phyloP scores from a whole-genome alignment of 2,888 invertebrate species.

The Tenthredo amoena region DNA sequence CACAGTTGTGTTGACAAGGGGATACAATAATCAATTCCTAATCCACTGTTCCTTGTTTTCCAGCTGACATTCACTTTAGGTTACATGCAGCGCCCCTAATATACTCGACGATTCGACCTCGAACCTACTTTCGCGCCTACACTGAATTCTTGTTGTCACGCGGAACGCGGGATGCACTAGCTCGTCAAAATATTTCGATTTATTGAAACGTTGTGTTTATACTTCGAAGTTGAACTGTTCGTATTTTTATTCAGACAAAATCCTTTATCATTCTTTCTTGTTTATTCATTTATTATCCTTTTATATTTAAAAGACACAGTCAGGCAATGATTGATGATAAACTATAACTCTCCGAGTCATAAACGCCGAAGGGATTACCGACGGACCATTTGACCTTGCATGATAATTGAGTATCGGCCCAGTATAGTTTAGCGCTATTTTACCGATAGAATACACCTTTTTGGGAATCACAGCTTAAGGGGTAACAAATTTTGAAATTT shows the following conservation, averaged over 20 bases:
- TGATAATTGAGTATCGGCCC: neutral
- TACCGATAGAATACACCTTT: neutral
- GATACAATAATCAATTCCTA: slow-evolving; percentile 49
- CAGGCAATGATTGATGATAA: neutral
- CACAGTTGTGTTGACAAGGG: slow-evolving; percentile 34
- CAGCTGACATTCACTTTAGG: slow-evolving; percentile 26
- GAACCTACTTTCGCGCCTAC: slow-evolving; percentile 21
- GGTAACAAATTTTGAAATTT: neutral
- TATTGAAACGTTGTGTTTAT: neutral
- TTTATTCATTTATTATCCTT: neutral
- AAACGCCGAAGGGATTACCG: neutral
- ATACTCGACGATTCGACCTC: neutral
- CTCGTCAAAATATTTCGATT: neutral
- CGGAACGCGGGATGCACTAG: neutral
- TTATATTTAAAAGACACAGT: neutral
- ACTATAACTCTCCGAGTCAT: neutral
- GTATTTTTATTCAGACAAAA: neutral
- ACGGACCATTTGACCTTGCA: neutral
- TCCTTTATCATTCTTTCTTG: neutral
- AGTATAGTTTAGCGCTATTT: neutral
- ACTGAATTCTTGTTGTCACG: slow-evolving; percentile 16
- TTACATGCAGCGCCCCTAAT: neutral
- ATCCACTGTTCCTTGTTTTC: slow-evolving; percentile 42
- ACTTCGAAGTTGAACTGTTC: neutral
- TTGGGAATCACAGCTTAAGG: neutral